Percentiles rank a stretch among this genome's conserved stretches.
Evolutionary conservation across 2,888 invertebrate species (phyloP).

Genomic region (Eristalinus aeneus): DNA sequence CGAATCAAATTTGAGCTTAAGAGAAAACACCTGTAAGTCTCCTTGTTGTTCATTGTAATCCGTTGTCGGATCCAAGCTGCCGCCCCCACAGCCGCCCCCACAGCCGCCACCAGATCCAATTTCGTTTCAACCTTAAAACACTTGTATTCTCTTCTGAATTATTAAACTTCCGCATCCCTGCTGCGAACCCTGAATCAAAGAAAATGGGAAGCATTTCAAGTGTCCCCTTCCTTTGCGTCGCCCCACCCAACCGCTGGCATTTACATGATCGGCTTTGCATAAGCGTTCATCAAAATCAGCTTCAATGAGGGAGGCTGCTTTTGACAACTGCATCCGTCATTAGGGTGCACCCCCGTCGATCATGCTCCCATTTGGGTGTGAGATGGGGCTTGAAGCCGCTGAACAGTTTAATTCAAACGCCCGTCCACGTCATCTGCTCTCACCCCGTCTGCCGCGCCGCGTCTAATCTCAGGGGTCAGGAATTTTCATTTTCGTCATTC

Average conservation of each 20-base stretch:
- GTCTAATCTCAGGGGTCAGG: conserved; percentile 27
- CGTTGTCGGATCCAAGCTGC: neutral
- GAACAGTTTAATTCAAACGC: neutral
- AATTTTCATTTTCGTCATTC: conserved; percentile 43
- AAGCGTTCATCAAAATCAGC: neutral
- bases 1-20: neutral
- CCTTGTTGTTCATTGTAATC: neutral
- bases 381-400: neutral
- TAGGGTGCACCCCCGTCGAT: neutral
- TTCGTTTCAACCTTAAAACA: neutral
- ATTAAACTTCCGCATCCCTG: neutral
- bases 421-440: neutral
- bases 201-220: neutral
- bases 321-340: neutral
- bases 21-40: neutral
- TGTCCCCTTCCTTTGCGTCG: neutral
- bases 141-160: neutral
- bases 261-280: neutral
- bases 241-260: neutral
- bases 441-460: neutral
- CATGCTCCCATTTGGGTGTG: neutral
- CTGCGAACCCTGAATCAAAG: neutral
- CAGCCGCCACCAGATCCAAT: neutral
- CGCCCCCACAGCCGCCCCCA: neutral
- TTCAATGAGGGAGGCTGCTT: neutral